Evolutionary conservation across 2,888 invertebrate species (phyloP).

Genomic region (Ophion obscuratus): DNA sequence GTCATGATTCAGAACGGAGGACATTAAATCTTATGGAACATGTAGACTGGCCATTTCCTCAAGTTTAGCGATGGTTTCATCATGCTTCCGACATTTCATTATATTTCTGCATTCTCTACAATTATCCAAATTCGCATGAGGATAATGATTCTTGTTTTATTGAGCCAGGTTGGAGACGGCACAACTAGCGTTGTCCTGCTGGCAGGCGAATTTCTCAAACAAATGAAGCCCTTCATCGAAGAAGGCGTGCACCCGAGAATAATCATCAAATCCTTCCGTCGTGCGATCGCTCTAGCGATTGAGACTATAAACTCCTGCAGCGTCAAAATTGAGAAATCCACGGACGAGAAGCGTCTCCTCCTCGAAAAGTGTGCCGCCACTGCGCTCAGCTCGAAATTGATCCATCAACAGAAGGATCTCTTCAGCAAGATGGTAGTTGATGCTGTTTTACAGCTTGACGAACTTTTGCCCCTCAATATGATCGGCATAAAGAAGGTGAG

Average conservation of each 20-base stretch:
- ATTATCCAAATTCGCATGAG: neutral
- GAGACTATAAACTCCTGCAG: conserved; percentile 93
- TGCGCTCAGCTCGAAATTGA: conserved; percentile 98
- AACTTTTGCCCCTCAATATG: conserved; percentile 97
- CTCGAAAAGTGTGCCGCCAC: conserved; percentile 97
- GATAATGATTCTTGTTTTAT: neutral
- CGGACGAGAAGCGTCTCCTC: conserved; percentile 87
- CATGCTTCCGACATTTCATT: conserved; percentile 74
- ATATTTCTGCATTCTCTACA: conserved; percentile 40
- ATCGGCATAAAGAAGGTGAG: conserved; percentile 98
- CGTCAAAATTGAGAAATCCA: conserved; percentile 90
- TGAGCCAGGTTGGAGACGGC: conserved; percentile 96
- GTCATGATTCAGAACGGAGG: conserved; percentile 68
- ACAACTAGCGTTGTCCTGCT: conserved; percentile 98
- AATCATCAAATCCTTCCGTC: conserved; percentile 95
- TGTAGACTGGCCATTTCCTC: conserved; percentile 75
- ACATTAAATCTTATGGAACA: conserved; percentile 74
- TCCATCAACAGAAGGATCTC: conserved; percentile 97
- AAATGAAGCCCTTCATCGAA: conserved; percentile 97
- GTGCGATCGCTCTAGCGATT: conserved; percentile 92
- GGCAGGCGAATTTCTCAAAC: conserved; percentile 97
- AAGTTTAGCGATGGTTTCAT: conserved; percentile 76
- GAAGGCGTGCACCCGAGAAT: conserved; percentile 98
- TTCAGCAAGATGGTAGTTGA: conserved; percentile 99
- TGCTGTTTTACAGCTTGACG: conserved; percentile 96